phyloP scores from a whole-genome alignment of 2,888 invertebrate species.

The Thecocarcelia acutangulata region DNA sequence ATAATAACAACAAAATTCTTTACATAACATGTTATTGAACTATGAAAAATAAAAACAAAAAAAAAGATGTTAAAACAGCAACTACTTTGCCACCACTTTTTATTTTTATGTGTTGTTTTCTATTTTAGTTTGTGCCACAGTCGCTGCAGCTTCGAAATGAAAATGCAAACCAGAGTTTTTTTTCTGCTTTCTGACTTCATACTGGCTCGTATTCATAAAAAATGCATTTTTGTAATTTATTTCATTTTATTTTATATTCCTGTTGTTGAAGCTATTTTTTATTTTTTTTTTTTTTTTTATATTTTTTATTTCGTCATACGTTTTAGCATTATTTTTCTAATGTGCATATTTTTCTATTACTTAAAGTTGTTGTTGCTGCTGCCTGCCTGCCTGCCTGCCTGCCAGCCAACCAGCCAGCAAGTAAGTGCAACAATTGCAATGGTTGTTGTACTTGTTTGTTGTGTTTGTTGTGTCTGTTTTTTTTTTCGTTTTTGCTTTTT shows the following conservation, averaged over 20 bases:
- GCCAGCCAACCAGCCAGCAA: slow-evolving; percentile 14
- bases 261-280: slow-evolving; percentile 29
- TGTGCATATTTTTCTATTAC: slow-evolving; percentile 67
- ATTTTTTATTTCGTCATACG: slow-evolving; percentile 47
- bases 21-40: slow-evolving; percentile 81
- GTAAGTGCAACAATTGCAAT: slow-evolving; percentile 56
- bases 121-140: slow-evolving; percentile 43
- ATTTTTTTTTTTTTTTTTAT: slow-evolving; percentile 21
- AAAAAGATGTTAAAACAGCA: slow-evolving; percentile 52
- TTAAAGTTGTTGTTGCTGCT: slow-evolving; percentile 46
- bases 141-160: slow-evolving; percentile 52
- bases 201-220: slow-evolving; percentile 44
- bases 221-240: slow-evolving; percentile 59
- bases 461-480: no score
- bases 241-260: slow-evolving; percentile 46
- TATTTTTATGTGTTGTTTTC: slow-evolving; percentile 54
- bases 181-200: slow-evolving; percentile 52
- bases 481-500: slow-evolving; percentile 33
- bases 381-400: slow-evolving; percentile 24
- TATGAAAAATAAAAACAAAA: slow-evolving; percentile 73
- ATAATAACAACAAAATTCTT: slow-evolving; percentile 75
- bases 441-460: slow-evolving; percentile 38
- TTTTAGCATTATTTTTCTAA: slow-evolving; percentile 69
- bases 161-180: slow-evolving; percentile 42
- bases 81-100: slow-evolving; percentile 62